A percentile compares a stretch with the other conserved stretches of the same genome.
Evolutionary conservation across 2,797 vertebrate species (phyloP).

Genomic region (Clarias platycephalus): DNA sequence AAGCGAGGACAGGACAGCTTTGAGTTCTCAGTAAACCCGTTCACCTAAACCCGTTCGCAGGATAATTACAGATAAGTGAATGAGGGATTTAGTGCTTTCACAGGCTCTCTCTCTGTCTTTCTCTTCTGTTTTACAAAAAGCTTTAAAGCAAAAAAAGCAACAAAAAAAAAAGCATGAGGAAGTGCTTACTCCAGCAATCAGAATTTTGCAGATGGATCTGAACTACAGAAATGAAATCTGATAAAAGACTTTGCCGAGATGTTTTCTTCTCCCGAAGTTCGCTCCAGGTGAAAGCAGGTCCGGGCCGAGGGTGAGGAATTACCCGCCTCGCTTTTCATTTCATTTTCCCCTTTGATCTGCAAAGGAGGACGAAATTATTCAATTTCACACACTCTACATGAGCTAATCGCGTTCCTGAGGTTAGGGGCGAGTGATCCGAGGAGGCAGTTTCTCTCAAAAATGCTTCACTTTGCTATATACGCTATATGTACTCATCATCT

Average conservation of each 20-base stretch:
- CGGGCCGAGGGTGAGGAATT: constrained; percentile 30
- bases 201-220: not conserved
- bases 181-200: constrained; percentile 1
- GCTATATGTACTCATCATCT: too few relatives aligned
- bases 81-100: not conserved
- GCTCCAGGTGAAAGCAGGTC: constrained; percentile 26
- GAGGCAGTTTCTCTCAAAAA: not conserved
- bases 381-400: constrained; percentile 71
- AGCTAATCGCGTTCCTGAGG: constrained; percentile 62
- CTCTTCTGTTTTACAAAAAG: not conserved
- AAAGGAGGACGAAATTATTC: constrained; percentile 72
- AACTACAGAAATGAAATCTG: constrained; percentile 12
- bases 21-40: not conserved
- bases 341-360: constrained; percentile 69
- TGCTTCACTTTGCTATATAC: not conserved
- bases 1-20: not conserved
- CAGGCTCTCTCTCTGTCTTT: not conserved
- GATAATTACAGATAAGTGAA: constrained; percentile 17
- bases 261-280: constrained; percentile 12
- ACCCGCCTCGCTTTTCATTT: constrained; percentile 34
- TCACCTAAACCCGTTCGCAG: not conserved
- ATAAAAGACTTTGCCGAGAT: constrained; percentile 1
- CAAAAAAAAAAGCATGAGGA: not conserved
- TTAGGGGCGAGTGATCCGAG: not conserved
- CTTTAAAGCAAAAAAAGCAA: not conserved